Evolutionary conservation across 2,113 vertebrate species (phyloP).

Genomic region (Prochilodus magdalenae): DNA sequence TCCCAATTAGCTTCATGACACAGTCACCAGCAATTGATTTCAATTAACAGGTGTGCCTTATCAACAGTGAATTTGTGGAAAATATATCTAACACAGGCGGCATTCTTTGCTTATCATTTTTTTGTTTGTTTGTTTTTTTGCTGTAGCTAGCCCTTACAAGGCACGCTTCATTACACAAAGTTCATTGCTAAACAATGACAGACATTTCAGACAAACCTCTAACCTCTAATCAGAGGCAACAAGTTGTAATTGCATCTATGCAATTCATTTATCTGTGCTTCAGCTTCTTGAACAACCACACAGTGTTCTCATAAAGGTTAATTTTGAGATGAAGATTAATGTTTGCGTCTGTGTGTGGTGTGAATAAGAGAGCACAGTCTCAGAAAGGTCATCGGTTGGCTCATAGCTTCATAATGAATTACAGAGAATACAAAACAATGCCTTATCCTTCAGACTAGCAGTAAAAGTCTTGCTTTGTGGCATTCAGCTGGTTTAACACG

Average conservation of each 20-base stretch:
- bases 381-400: constrained; percentile 52
- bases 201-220: constrained; percentile 43
- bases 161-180: constrained; percentile 25
- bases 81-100: no score
- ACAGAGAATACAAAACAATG: constrained; percentile 31
- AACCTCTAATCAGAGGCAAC: constrained; percentile 51
- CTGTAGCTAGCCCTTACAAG: background rate
- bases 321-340: constrained; percentile 55
- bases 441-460: constrained; percentile 39
- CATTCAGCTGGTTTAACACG: constrained; percentile 32
- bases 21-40: no score
- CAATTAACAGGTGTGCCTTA: no score
- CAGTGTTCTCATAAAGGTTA: constrained; percentile 48
- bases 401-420: constrained; percentile 51
- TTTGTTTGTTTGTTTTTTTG: background rate
- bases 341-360: constrained; percentile 29
- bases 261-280: constrained; percentile 49
- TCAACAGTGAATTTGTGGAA: no score
- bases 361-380: constrained; percentile 18
- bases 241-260: constrained; percentile 53
- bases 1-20: no score
- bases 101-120: background rate
- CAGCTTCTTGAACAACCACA: constrained; percentile 47
- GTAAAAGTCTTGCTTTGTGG: constrained; percentile 13
- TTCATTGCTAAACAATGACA: constrained; percentile 41